Evolutionary conservation across 2,113 vertebrate species (phyloP).

Genomic region (Callipepla squamata): DNA sequence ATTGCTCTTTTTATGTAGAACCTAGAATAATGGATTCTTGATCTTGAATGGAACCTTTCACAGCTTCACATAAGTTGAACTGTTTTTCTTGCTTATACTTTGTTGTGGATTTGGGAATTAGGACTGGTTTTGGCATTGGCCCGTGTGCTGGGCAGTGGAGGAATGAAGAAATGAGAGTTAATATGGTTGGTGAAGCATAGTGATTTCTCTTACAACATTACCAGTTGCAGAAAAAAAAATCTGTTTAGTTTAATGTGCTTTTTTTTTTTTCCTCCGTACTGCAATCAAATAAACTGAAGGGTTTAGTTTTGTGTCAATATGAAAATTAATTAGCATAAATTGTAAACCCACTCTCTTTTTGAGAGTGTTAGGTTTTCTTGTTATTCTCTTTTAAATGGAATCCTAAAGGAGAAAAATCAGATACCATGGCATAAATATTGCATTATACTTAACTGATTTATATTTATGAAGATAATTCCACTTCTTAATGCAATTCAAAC

Average conservation of each 20-base stretch:
- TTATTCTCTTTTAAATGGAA: slow-evolving; percentile 67
- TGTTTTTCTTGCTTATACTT: slow-evolving; percentile 30
- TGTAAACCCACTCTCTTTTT: slow-evolving; percentile 32
- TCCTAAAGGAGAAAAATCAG: slow-evolving; percentile 51
- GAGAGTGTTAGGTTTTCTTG: slow-evolving; percentile 40
- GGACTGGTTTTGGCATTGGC: neutral
- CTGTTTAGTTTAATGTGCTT: neutral
- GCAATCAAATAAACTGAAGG: slow-evolving; percentile 17
- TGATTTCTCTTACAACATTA: neutral
- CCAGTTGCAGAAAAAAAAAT: neutral
- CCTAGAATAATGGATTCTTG: slow-evolving; percentile 21
- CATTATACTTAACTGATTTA: slow-evolving; percentile 62
- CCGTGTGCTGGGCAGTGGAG: neutral
- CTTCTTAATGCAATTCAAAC: slow-evolving; percentile 44
- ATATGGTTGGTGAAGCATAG: neutral
- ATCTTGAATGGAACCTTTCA: slow-evolving; percentile 40
- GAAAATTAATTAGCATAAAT: slow-evolving; percentile 61
- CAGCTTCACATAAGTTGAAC: neutral
- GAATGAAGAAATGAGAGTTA: neutral
- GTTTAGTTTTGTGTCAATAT: slow-evolving; percentile 38
- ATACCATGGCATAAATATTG: slow-evolving; percentile 57
- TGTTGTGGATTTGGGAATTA: neutral
- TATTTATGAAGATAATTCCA: slow-evolving; percentile 69
- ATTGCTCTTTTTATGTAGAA: slow-evolving; percentile 16
- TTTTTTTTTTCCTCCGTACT: neutral